Conservation (phyloP, 2,888 invertebrate species). For the Apotomis capreana region DNA sequence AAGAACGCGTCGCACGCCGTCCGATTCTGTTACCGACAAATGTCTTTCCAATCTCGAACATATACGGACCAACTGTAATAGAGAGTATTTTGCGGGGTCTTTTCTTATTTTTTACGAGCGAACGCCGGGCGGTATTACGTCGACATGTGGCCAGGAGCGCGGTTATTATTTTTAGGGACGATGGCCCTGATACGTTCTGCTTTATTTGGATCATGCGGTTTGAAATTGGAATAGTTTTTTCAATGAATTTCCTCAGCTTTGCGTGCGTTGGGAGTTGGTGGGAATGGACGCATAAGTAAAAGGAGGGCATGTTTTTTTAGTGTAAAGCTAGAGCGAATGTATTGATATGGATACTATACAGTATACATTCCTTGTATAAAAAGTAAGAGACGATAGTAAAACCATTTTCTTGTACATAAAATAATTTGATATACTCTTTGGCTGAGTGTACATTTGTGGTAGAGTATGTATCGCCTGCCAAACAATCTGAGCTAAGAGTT, state of each 20-base stretch:
- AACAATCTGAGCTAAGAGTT: too few species aligned
- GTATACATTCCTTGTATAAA: too few species aligned
- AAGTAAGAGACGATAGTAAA: too few species aligned
- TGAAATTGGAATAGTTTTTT: conserved; percentile 26
- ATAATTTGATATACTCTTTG: too few species aligned
- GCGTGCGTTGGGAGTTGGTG: background rate
- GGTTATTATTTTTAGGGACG: conserved; percentile 72
- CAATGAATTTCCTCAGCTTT: background rate
- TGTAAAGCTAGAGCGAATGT: background rate
- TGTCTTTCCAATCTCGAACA: conserved; percentile 73
- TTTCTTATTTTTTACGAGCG: conserved; percentile 78
- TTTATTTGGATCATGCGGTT: conserved; percentile 57
- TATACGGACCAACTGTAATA: conserved; percentile 68
- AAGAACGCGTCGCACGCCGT: conserved; percentile 47
- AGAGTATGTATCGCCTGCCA: too few species aligned
- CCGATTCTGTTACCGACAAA: conserved; percentile 62
- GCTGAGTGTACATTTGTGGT: too few species aligned
- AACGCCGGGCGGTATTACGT: conserved; percentile 69
- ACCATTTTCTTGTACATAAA: too few species aligned
- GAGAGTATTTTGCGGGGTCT: conserved; percentile 75
- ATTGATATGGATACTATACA: too few species aligned
- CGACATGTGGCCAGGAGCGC: conserved; percentile 73
- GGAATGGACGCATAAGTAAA: too few species aligned
- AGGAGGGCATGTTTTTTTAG: background rate
- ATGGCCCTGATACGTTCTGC: conserved; percentile 57